A percentile compares a stretch with the other conserved stretches of the same genome.
Evolutionary conservation across 2,888 invertebrate genomes (phyloP).

Genomic region (Boloria selene): DNA sequence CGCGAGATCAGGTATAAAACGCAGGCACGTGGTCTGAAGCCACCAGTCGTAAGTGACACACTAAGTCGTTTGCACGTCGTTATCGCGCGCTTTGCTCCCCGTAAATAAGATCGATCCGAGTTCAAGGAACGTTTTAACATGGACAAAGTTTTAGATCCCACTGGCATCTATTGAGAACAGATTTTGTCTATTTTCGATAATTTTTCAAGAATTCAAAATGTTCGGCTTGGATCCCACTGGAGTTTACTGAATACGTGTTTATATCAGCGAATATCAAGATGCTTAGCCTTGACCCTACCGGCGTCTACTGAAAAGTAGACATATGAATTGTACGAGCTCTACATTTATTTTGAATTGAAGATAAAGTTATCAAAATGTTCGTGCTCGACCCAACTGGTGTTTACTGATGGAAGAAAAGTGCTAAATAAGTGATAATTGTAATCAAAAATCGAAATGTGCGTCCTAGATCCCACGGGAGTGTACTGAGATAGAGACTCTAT

Average conservation of each 20-base stretch:
- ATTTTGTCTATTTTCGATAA: constrained; percentile 19
- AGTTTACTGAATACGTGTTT: constrained; percentile 39
- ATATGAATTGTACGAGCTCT: constrained; percentile 6
- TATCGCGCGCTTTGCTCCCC: constrained; percentile 56
- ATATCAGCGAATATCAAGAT: constrained; percentile 26
- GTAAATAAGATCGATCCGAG: constrained; percentile 77
- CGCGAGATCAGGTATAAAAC: constrained; percentile 72
- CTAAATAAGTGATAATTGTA: constrained; percentile 44
- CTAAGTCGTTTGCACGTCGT: constrained; percentile 60
- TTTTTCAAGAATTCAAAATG: constrained; percentile 35
- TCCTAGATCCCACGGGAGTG: constrained; percentile 74
- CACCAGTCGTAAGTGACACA: constrained; percentile 67
- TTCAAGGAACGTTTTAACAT: constrained; percentile 61
- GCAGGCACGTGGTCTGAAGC: constrained; percentile 68
- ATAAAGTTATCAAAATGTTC: constrained; percentile 60
- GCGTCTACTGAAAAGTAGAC: constrained; percentile 60
- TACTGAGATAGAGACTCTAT: constrained; percentile 55
- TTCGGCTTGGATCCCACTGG: constrained; percentile 40
- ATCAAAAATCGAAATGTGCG: constrained; percentile 65
- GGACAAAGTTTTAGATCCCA: constrained; percentile 77
- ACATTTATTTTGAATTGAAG: constrained; percentile 33
- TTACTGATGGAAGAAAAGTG: constrained; percentile 55
- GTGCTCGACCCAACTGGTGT: constrained; percentile 72
- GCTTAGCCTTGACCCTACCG: constrained; percentile 68
- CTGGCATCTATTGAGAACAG: constrained; percentile 64